Percentiles rank a stretch among this genome's conserved stretches.
Evolutionary conservation across 2,113 vertebrate species (phyloP).

Genomic region (Daboia siamensis): DNA sequence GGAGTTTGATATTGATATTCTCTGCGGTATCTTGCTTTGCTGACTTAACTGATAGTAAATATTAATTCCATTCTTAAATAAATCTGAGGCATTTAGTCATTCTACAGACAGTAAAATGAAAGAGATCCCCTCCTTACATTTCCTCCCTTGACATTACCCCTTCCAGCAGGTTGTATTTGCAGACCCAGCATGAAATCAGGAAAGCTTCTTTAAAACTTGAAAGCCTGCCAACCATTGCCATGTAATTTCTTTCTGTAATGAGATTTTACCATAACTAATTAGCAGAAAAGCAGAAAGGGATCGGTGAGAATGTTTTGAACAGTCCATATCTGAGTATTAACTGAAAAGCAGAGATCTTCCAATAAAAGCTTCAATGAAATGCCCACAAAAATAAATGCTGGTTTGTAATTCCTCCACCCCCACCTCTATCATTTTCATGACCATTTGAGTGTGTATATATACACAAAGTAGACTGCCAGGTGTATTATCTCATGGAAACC

Average conservation of each 20-base stretch:
- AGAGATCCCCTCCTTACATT: neutral
- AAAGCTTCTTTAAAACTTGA: conserved; percentile 6
- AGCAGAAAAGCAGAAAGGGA: neutral
- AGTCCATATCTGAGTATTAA: neutral
- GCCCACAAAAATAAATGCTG: neutral
- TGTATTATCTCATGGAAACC: neutral
- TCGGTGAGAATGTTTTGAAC: neutral
- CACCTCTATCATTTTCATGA: neutral
- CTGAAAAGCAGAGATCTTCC: neutral
- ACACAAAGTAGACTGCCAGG: neutral
- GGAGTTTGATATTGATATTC: neutral
- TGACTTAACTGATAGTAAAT: neutral
- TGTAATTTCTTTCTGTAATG: neutral
- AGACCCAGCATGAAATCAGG: conserved; percentile 4
- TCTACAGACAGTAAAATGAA: neutral
- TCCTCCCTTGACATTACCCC: neutral
- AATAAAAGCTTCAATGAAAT: neutral
- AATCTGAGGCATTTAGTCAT: neutral
- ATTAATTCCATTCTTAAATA: neutral
- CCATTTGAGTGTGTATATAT: neutral
- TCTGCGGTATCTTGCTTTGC: neutral
- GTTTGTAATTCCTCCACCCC: neutral
- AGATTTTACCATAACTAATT: conserved; percentile 1
- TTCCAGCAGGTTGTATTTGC: neutral
- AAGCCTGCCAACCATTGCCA: neutral